These are phyloP conservation scores for Drosophila mayri DNA, from an alignment of 1,140 invertebrate species.

Conservation along the genomic window DNA sequence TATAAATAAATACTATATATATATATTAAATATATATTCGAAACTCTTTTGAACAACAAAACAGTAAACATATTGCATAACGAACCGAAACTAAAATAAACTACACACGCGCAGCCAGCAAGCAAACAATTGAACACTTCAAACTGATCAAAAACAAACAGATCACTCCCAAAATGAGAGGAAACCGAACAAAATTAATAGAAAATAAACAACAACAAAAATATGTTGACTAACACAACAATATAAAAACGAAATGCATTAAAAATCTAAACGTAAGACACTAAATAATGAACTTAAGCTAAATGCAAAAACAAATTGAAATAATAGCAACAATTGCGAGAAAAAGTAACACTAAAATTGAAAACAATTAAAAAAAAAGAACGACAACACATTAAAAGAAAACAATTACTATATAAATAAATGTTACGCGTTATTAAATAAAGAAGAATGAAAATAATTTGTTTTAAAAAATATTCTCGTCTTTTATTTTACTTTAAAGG, in stretches of 20 bases:
- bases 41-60: conserved; percentile 60
- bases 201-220: conserved; percentile 28
- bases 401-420: conserved; percentile 85
- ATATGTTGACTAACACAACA: conserved; percentile 52
- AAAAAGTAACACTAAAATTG: conserved; percentile 46
- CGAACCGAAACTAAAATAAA: conserved; percentile 36
- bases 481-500: conserved; percentile 6
- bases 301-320: conserved; percentile 57
- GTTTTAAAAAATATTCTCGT: conserved; percentile 76
- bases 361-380: conserved; percentile 47
- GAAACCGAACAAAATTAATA: conserved; percentile 49
- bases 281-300: conserved; percentile 51
- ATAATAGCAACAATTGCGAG: conserved; percentile 67
- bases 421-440: conserved; percentile 85
- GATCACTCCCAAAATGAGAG: conserved; percentile 11
- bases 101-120: conserved; percentile 49
- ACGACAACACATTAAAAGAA: conserved; percentile 67
- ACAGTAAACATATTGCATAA: conserved; percentile 59
- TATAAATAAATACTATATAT: conserved; percentile 57
- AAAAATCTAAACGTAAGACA: conserved; percentile 47
- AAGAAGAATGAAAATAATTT: conserved; percentile 84
- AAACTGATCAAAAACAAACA: conserved; percentile 51
- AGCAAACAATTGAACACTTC: conserved; percentile 47
- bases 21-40: conserved; percentile 64
- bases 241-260: conserved; percentile 45